Evolutionary conservation across 2,888 invertebrate species (phyloP).

Genomic region (Ypsolopha scabrella): DNA sequence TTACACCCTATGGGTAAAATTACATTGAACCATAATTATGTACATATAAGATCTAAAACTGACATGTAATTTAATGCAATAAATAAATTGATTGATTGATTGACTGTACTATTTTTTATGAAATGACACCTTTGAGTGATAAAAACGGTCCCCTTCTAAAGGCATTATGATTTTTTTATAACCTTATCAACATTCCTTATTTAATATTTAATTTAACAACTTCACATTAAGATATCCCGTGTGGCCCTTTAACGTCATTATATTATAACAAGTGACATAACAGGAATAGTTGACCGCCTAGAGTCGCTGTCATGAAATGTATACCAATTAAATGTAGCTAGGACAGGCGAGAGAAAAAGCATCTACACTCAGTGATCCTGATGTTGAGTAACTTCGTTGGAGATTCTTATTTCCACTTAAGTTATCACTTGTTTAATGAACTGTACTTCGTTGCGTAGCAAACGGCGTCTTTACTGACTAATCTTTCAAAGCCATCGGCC

Average conservation of each 20-base stretch:
- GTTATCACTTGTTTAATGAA: not conserved
- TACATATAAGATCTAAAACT: too few relatives aligned
- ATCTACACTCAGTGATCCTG: not conserved
- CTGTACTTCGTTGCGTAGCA: not conserved
- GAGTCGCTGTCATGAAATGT: not conserved
- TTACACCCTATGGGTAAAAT: too few relatives aligned
- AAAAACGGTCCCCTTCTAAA: not conserved
- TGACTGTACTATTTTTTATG: too few relatives aligned
- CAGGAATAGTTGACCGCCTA: not conserved
- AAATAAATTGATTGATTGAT: too few relatives aligned
- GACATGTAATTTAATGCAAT: too few relatives aligned
- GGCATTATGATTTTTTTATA: too few relatives aligned
- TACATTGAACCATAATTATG: too few relatives aligned
- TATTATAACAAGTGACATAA: not conserved
- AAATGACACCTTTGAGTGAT: not conserved
- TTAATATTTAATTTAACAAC: too few relatives aligned
- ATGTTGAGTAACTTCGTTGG: not conserved
- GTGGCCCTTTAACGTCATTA: not conserved
- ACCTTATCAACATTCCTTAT: too few relatives aligned
- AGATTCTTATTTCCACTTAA: not conserved
- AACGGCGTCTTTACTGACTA: conserved; percentile 2
- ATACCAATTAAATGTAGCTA: not conserved
- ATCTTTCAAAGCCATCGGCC: conserved; percentile 10
- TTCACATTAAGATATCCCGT: not conserved
- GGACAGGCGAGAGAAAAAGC: not conserved